phyloP scores from a whole-genome alignment of 2,888 invertebrate species.

The Cryptophagus acutangulus region DNA sequence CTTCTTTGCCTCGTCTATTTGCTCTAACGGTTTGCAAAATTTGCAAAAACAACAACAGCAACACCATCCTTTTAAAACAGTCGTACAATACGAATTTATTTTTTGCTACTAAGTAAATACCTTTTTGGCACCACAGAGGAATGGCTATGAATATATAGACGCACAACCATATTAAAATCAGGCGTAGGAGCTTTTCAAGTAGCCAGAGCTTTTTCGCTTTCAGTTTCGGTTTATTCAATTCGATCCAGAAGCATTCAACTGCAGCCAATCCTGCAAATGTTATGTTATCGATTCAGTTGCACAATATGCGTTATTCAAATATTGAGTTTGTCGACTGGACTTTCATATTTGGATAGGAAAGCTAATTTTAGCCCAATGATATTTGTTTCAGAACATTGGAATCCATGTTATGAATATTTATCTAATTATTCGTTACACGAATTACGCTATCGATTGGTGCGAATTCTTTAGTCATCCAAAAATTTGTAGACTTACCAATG shows the following conservation, averaged over 20 bases:
- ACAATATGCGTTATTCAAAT: too few relatives aligned
- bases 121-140: constrained; percentile 52
- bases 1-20: constrained; percentile 53
- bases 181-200: constrained; percentile 36
- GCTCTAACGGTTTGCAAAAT: constrained; percentile 53
- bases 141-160: constrained; percentile 49
- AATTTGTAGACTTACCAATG: constrained; percentile 39
- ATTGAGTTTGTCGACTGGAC: too few relatives aligned
- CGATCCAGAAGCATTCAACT: constrained; percentile 44
- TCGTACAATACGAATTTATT: constrained; percentile 3
- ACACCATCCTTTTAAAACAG: constrained; percentile 55
- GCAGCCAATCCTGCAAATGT: constrained; percentile 39
- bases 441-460: constrained; percentile 9
- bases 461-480: constrained; percentile 2
- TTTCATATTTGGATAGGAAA: too few relatives aligned
- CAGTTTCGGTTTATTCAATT: constrained; percentile 37
- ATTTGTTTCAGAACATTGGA: too few relatives aligned
- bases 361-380: too few relatives aligned
- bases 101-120: constrained; percentile 33
- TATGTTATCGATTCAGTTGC: too few relatives aligned
- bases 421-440: too few relatives aligned
- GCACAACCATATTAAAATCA: constrained; percentile 46
- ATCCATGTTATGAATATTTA: too few relatives aligned
- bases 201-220: constrained; percentile 19
- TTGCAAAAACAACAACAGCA: constrained; percentile 55